Percentiles rank a stretch among this genome's conserved stretches.
These are phyloP conservation scores for Dromiciops gliroides DNA, from an alignment of 2,113 vertebrate genomes.

Conservation along the genomic window DNA sequence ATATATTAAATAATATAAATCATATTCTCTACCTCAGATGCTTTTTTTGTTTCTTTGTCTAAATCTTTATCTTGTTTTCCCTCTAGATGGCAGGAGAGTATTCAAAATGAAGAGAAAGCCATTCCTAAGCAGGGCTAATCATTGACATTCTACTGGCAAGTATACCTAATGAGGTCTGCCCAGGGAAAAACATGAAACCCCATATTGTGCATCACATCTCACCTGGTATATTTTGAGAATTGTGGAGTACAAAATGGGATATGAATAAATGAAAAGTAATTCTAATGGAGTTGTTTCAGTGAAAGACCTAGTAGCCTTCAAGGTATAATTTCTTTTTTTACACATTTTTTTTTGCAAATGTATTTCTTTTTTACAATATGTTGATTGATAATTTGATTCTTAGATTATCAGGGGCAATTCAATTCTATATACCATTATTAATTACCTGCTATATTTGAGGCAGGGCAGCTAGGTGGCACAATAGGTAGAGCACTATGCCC, in stretches of 20 bases:
- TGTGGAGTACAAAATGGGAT: conserved; percentile 9
- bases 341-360: neutral
- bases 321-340: neutral
- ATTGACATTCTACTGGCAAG: neutral
- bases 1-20: neutral
- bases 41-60: neutral
- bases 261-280: neutral
- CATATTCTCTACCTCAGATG: neutral
- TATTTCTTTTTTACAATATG: neutral
- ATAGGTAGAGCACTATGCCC: too few species aligned
- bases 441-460: neutral
- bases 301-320: neutral
- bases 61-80: conserved; percentile 49
- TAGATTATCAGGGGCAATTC: neutral
- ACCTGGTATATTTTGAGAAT: conserved; percentile 29
- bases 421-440: neutral
- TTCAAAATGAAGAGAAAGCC: conserved; percentile 61
- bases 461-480: neutral
- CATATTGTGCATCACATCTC: neutral
- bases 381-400: neutral
- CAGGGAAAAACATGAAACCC: conserved; percentile 27
- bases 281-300: neutral
- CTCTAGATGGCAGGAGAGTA: conserved; percentile 83
- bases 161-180: neutral
- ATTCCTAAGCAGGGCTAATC: conserved; percentile 23